Evolutionary conservation across 2,797 vertebrate species (phyloP).

Genomic region (Cyprinodon diabolis): DNA sequence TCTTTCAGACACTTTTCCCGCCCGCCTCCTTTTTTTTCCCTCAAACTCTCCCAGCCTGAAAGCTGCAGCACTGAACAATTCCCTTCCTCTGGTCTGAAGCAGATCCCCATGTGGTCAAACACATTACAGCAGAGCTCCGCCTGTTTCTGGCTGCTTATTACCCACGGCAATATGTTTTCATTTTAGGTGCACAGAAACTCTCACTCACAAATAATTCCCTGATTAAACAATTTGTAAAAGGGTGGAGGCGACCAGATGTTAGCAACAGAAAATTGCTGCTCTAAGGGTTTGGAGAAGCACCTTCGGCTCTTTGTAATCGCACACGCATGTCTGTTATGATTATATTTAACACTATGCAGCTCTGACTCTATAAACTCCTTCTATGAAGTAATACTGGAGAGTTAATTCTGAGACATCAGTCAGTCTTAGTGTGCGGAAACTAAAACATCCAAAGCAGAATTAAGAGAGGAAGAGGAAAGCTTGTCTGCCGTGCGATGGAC

Average conservation of each 20-base stretch:
- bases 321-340: constrained; percentile 12
- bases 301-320: constrained; percentile 14
- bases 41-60: neutral
- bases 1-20: neutral
- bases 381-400: constrained; percentile 36
- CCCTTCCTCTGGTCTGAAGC: constrained; percentile 21
- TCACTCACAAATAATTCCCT: constrained; percentile 22
- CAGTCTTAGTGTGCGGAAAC: constrained; percentile 19
- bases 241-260: constrained; percentile 42
- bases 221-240: constrained; percentile 59
- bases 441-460: constrained; percentile 3
- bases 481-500: neutral
- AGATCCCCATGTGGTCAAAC: constrained; percentile 37
- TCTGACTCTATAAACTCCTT: constrained; percentile 21
- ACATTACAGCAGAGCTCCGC: constrained; percentile 15
- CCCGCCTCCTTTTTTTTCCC: neutral
- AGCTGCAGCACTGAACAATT: constrained; percentile 31
- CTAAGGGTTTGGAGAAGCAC: constrained; percentile 24
- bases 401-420: constrained; percentile 16
- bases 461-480: neutral
- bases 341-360: constrained; percentile 14
- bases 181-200: constrained; percentile 13
- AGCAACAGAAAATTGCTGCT: constrained; percentile 48
- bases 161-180: constrained; percentile 27
- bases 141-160: constrained; percentile 15